Percentiles rank a stretch among this genome's conserved stretches.
Conservation (phyloP, 1,140 invertebrate genomes). For the Zaprionus inermis region DNA sequence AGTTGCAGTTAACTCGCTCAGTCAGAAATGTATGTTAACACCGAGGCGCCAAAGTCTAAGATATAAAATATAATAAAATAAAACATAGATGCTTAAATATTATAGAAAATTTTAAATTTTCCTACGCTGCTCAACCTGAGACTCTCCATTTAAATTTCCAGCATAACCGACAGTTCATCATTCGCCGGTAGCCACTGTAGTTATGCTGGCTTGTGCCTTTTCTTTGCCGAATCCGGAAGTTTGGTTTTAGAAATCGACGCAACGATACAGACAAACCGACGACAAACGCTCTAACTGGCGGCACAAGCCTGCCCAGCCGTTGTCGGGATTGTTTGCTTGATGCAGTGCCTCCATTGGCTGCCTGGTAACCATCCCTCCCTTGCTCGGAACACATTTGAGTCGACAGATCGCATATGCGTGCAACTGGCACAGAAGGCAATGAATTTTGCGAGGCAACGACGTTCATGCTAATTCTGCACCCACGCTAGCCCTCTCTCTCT, state of each 20-base stretch:
- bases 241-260: constrained; percentile 79
- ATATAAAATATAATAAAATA: no score
- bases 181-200: no score
- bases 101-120: background rate
- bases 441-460: constrained; percentile 48
- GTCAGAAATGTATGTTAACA: no score
- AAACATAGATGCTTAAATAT: background rate
- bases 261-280: constrained; percentile 41
- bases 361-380: constrained; percentile 7
- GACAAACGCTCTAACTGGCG: constrained; percentile 29
- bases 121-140: background rate
- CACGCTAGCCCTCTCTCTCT: background rate
- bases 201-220: background rate
- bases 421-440: constrained; percentile 50
- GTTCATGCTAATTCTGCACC: constrained; percentile 52
- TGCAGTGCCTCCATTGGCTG: background rate
- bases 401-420: constrained; percentile 45
- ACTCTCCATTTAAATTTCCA: background rate
- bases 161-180: constrained; percentile 9
- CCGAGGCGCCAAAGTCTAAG: no score
- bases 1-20: no score
- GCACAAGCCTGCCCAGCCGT: no score
- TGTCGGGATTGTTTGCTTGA: background rate
- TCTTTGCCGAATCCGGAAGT: constrained; percentile 52
- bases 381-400: constrained; percentile 34